These are phyloP conservation scores for Trypoxylon attenuatum DNA, from an alignment of 2,888 invertebrate genomes.

Conservation along the genomic window DNA sequence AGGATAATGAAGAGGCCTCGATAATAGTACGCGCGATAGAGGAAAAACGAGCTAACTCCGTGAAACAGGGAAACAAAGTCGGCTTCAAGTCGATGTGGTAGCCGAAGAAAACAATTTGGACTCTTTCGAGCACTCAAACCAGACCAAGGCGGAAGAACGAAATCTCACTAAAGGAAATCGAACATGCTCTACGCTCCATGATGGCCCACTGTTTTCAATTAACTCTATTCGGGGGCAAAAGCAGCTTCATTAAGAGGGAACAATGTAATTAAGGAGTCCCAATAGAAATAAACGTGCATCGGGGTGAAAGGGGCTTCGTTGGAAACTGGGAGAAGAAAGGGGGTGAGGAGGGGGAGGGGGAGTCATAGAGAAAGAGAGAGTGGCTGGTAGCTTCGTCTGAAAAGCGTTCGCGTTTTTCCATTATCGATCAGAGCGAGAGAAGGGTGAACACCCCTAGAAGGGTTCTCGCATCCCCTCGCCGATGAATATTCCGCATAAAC, in stretches of 20 bases:
- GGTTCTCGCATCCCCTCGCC: constrained; percentile 33
- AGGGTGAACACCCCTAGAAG: constrained; percentile 56
- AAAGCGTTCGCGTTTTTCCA: constrained; percentile 55
- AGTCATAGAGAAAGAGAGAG: constrained; percentile 26
- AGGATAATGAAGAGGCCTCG: not conserved
- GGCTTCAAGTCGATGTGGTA: constrained; percentile 7
- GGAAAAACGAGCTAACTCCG: not conserved
- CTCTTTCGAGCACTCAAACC: no score
- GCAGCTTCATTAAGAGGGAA: constrained; percentile 56
- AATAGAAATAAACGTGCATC: constrained; percentile 47
- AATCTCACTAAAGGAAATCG: constrained; percentile 35
- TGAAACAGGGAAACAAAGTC: not conserved
- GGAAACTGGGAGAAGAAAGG: no score
- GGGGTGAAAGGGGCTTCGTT: constrained; percentile 8
- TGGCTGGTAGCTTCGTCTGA: constrained; percentile 46
- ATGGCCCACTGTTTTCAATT: constrained; percentile 46
- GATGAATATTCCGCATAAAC: constrained; percentile 59
- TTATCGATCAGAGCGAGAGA: constrained; percentile 53
- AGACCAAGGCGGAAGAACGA: not conserved
- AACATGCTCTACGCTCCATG: constrained; percentile 35
- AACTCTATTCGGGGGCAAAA: constrained; percentile 52
- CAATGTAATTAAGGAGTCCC: constrained; percentile 53
- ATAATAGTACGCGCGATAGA: not conserved
- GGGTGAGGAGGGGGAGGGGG: constrained; percentile 30
- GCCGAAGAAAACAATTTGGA: no score